Percentiles rank a stretch among this genome's conserved stretches.
Evolutionary conservation across 1,140 invertebrate genomes (phyloP).

Genomic region (Chymomyza costata): DNA sequence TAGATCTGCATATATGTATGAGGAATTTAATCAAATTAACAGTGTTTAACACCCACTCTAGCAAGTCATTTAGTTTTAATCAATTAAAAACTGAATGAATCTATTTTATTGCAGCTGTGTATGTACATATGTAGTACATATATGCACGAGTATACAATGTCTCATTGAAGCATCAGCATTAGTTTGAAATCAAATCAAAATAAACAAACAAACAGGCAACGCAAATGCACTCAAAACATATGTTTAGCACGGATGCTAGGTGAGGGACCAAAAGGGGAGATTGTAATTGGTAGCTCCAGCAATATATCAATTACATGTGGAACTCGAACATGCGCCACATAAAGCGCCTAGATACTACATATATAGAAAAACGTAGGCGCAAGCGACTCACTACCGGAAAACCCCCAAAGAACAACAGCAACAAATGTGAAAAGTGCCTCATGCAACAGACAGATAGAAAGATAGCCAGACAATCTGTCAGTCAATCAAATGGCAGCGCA

Average conservation of each 20-base stretch:
- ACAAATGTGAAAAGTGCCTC: slow-evolving; percentile 28
- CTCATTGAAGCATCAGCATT: slow-evolving; percentile 49
- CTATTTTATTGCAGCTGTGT: no score
- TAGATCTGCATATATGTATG: no score
- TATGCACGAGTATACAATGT: no score
- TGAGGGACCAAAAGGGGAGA: background rate
- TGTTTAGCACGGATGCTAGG: slow-evolving; percentile 27
- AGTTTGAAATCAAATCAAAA: slow-evolving; percentile 58
- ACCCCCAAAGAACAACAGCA: slow-evolving; percentile 34
- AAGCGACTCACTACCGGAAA: slow-evolving; percentile 50
- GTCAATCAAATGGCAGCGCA: slow-evolving; percentile 10
- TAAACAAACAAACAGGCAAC: slow-evolving; percentile 66
- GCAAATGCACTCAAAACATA: slow-evolving; percentile 47
- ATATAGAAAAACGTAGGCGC: slow-evolving; percentile 26
- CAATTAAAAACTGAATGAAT: no score
- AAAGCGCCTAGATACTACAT: no score
- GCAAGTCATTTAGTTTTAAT: no score
- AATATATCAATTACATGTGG: slow-evolving; percentile 69
- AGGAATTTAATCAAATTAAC: no score
- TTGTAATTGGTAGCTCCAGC: slow-evolving; percentile 26
- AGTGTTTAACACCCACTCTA: no score
- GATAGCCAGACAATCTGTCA: slow-evolving; percentile 16
- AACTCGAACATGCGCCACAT: slow-evolving; percentile 47
- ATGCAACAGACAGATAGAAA: background rate
- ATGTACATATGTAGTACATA: no score